A percentile compares a stretch with the other conserved stretches of the same genome.
Evolutionary conservation across 1,140 invertebrate genomes (phyloP).

Genomic region (Musca domestica): DNA sequence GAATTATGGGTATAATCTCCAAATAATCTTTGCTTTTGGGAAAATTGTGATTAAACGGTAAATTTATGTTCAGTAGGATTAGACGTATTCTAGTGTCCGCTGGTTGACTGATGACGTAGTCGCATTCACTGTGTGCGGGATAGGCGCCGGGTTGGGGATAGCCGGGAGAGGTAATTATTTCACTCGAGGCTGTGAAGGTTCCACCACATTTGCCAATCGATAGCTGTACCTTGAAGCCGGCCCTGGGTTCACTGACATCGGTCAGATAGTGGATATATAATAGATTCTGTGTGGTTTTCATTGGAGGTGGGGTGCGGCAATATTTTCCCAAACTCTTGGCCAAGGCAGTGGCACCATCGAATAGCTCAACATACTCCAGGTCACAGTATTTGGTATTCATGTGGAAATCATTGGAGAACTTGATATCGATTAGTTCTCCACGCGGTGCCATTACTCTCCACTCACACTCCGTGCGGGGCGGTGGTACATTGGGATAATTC

Average conservation of each 20-base stretch:
- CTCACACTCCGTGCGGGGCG: slow-evolving; percentile 73
- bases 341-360: slow-evolving; percentile 71
- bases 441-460: slow-evolving; percentile 72
- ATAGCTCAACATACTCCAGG: slow-evolving; percentile 70
- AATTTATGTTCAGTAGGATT: slow-evolving; percentile 57
- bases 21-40: slow-evolving; percentile 32
- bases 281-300: slow-evolving; percentile 57
- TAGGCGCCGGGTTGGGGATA: slow-evolving; percentile 58
- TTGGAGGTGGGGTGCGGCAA: slow-evolving; percentile 63
- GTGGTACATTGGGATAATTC: slow-evolving; percentile 75
- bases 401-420: slow-evolving; percentile 74
- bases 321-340: slow-evolving; percentile 63
- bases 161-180: slow-evolving; percentile 59
- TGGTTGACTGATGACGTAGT: slow-evolving; percentile 61
- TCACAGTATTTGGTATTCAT: slow-evolving; percentile 60
- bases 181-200: slow-evolving; percentile 45
- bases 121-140: slow-evolving; percentile 58
- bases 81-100: slow-evolving; percentile 57
- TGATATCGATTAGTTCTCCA: slow-evolving; percentile 68
- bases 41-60: slow-evolving; percentile 43
- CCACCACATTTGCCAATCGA: slow-evolving; percentile 66
- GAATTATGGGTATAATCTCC: slow-evolving; percentile 34
- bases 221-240: slow-evolving; percentile 75
- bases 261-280: slow-evolving; percentile 75
- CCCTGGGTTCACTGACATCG: slow-evolving; percentile 63